Base-by-base conservation (phyloP, 2,797 vertebrate genomes). In the Falco naumanni region DNA sequence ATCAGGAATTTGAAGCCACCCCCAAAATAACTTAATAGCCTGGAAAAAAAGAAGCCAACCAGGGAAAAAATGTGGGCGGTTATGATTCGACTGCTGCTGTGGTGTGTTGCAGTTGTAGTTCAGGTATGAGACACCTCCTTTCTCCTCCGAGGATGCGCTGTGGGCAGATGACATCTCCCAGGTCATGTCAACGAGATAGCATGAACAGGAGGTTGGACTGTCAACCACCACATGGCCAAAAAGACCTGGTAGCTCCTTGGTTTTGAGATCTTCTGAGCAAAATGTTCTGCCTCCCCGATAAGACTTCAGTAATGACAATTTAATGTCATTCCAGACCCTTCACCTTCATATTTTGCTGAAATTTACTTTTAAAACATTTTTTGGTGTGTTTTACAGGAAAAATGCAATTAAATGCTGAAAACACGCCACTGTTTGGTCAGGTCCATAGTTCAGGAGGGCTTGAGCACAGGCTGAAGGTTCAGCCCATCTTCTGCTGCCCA, bases 121-220 rank as follows among this genome's bases (percentile, higher is more conserved):
- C 54, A 60, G n/a, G 50, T 20, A 11, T 0, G 1, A 61, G 21
- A 19, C 16, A 11, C 19, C 21, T 79, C 51, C 39, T 28, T 57
- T 60, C 57, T 31, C 33, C 45, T 75, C 29, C 51, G 45, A 66
- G 47, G 72, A 39, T 47, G 83, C 0, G 0, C n/a, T 81, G 53
- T 50, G 63, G 28, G 31, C 29, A 80, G 63, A 13, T 6, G 19
- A 16, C 43, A 48, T 28, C 81, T 59, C 48, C 19, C 56, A 56
- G 16, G 16, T 21, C 11, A 2, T 1, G 2, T 4, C 1, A 8
- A 14, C 9, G 11, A 39, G 17, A 24, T 0, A 33, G 8, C 1
- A 2, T 5, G 43, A n/a, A 9, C 0, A 2, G 26, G 31, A 75
- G n/a, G 22, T 4, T 41, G 43, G 29, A 28, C 56, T 64, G 19